Base-by-base conservation (phyloP, 2,113 vertebrate species). In the Chrysochloris asiatica region DNA sequence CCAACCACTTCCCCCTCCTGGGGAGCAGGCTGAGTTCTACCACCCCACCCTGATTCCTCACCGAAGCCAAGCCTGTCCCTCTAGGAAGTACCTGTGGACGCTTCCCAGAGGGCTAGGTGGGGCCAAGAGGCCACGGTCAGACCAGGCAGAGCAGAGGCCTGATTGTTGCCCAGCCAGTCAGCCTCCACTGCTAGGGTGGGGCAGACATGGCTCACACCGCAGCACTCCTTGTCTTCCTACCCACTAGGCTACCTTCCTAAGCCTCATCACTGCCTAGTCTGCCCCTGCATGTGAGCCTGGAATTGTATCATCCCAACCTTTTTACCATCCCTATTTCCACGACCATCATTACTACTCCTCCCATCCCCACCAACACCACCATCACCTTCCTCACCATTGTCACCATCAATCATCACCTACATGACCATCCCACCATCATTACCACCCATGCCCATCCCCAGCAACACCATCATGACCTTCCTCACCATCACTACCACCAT, bases 61-160 rank as follows among this genome's bases (percentile, higher is more conserved):
- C 56, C 22, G 56, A 8, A 3, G 56, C 19, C 3, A 0, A 17
- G 54, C 52, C 19, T 72, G 7, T 0, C n/a, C 65, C 22, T 28
- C 30, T 0, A 0, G 79, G 54, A n/a, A n/a, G n/a, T n/a, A 45
- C 67, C 14, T 7, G 0, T 24, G 36, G 47, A 61, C 22, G 10
- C 17, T 80, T 72, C 36, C 52, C n/a, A 24, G 67, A 43, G 54
- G 41, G 21, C 67, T 65, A 6, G 43, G 47, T 6, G 28, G 19
- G 43, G 3, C 73, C 52, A 50, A 3, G 13, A 38, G 43, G 30
- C 43, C 48, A 21, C 4, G 69, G 52, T 9, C 47, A 69, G 50
- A 65, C 17, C 22, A 30, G 43, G 73, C 47, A 69, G 50, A 65
- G 13, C 22, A 30, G 43, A 78, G 36, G 28, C 50, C 30, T 26